These are phyloP conservation scores for Limonius californicus DNA, from an alignment of 1,140 invertebrate genomes.

Conservation along the genomic window DNA sequence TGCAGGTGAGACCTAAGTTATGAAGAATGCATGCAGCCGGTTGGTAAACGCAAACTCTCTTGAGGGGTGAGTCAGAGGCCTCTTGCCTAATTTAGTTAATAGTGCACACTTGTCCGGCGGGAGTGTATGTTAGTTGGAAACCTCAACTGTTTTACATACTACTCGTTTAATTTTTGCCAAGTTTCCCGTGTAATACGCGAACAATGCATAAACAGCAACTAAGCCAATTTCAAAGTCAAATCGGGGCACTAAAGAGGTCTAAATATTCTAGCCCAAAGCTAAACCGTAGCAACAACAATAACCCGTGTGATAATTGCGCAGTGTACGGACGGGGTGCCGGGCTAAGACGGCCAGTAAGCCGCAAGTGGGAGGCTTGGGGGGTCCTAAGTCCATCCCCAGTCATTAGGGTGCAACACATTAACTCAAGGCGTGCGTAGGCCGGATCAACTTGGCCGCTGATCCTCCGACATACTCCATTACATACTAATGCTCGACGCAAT, in stretches of 20 bases:
- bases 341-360: constrained; percentile 37
- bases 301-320: constrained; percentile 42
- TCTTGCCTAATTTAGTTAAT: background rate
- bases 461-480: constrained; percentile 44
- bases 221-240: constrained; percentile 46
- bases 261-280: constrained; percentile 38
- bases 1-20: too few relatives aligned
- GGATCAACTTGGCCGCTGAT: constrained; percentile 43
- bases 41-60: too few relatives aligned
- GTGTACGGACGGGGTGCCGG: constrained; percentile 16
- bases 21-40: too few relatives aligned
- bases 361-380: constrained; percentile 26
- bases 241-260: constrained; percentile 42
- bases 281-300: constrained; percentile 40
- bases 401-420: constrained; percentile 45
- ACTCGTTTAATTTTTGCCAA: background rate
- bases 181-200: background rate
- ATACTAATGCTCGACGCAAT: constrained; percentile 40
- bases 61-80: background rate
- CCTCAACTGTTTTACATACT: background rate
- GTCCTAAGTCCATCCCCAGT: constrained; percentile 36
- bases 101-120: too few relatives aligned
- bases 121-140: too few relatives aligned
- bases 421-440: constrained; percentile 43
- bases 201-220: constrained; percentile 33